Evolutionary conservation across 2,888 invertebrate genomes (phyloP).

Genomic region (Campoplex nolae): DNA sequence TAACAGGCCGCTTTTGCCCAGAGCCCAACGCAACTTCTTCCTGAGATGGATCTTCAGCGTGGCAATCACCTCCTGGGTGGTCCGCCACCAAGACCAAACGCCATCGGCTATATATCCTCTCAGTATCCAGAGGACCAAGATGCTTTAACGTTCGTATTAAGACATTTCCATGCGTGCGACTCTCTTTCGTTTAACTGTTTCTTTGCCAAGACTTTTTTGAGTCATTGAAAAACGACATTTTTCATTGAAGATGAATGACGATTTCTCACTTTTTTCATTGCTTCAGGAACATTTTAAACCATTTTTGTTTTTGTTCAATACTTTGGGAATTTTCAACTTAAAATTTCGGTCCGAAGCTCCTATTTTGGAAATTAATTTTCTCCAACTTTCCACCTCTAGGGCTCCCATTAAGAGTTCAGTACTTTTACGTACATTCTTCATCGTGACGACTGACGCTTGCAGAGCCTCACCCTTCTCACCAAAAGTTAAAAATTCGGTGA

Average conservation of each 20-base stretch:
- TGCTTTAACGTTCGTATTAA: slow-evolving; percentile 66
- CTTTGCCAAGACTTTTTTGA: neutral
- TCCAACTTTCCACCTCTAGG: too few relatives aligned
- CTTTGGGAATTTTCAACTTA: neutral
- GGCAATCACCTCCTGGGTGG: slow-evolving; percentile 83
- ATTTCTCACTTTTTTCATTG: neutral
- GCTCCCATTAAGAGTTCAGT: too few relatives aligned
- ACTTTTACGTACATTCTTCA: neutral
- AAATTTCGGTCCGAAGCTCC: neutral
- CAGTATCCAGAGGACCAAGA: slow-evolving; percentile 45
- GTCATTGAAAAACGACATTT: neutral
- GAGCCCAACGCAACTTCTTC: slow-evolving; percentile 62
- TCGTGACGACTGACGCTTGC: too few relatives aligned
- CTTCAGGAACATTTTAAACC: neutral
- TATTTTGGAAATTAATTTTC: too few relatives aligned
- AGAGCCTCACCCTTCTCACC: neutral
- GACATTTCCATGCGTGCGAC: slow-evolving; percentile 62
- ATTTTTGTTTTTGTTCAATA: neutral
- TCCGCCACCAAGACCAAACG: slow-evolving; percentile 72
- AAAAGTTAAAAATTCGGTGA: too few relatives aligned
- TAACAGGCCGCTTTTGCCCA: slow-evolving; percentile 52
- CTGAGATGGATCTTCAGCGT: slow-evolving; percentile 77
- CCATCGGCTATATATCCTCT: slow-evolving; percentile 75
- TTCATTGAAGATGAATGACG: neutral
- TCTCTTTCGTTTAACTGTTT: neutral